Percentiles rank a stretch among this genome's conserved stretches.
These are phyloP conservation scores for Sarcophaga rosellei DNA, from an alignment of 2,888 invertebrate species.

Conservation along the genomic window DNA sequence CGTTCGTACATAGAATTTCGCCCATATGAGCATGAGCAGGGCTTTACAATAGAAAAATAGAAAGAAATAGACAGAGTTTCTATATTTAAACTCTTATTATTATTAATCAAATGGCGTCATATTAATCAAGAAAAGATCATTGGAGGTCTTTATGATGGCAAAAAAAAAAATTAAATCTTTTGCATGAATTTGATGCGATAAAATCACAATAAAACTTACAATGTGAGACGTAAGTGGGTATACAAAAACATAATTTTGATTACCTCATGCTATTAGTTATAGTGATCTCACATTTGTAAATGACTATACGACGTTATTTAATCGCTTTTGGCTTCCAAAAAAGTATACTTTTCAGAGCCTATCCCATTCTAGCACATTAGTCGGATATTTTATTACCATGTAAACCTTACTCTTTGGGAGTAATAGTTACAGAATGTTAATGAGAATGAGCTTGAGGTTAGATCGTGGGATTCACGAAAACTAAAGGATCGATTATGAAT, in stretches of 20 bases:
- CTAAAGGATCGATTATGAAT: no score
- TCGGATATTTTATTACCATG: no score
- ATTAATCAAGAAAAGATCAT: slow-evolving; percentile 48
- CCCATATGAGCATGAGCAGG: not conserved
- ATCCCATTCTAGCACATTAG: no score
- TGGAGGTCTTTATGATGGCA: slow-evolving; percentile 27
- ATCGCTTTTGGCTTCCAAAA: no score
- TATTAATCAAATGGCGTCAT: slow-evolving; percentile 64
- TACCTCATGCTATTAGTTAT: no score
- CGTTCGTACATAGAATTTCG: not conserved
- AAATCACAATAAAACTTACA: slow-evolving; percentile 42
- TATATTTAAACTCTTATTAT: slow-evolving; percentile 28
- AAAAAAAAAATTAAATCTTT: slow-evolving; percentile 30
- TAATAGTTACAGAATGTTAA: no score
- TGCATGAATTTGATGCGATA: slow-evolving; percentile 21
- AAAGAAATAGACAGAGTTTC: not conserved
- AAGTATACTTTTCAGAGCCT: no score
- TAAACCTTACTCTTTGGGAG: no score
- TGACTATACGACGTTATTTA: no score
- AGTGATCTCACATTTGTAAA: no score
- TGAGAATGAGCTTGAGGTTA: no score
- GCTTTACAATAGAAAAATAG: slow-evolving; percentile 2
- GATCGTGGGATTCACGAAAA: no score
- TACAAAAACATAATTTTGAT: not conserved
- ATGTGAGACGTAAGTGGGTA: slow-evolving; percentile 9